Base-by-base conservation (phyloP, 2,113 vertebrate genomes). In the Abramis brama region DNA sequence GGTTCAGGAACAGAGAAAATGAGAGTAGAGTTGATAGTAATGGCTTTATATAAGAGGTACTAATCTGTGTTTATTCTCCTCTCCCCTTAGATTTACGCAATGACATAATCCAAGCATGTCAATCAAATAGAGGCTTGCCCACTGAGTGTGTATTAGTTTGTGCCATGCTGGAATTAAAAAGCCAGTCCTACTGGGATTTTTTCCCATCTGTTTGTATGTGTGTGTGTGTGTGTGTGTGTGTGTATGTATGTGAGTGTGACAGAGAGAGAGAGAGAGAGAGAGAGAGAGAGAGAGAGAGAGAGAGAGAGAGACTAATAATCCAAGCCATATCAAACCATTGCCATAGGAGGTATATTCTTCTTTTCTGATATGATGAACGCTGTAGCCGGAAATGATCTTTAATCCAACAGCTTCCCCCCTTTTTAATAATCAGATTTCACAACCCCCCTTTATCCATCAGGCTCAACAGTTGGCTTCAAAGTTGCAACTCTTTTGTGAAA, bases 341-440 rank as follows among this genome's bases (percentile, higher is more conserved):
- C 80, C 19, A 52, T 1, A 23, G 25, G 47, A 84, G 62, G 36
- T 80, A 60, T 27, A 27, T 81, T 15, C 19, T 79, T 33, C 12
- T 84, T 23, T 36, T 86, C 68, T 75, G 62, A 68, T 68, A 71
- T 77, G 45, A 86, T 77, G 33, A 62, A 30, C 17, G 23, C 36
- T 30, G 82, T 27, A 62, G 68, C 79, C 71, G 47, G 71, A 80
- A 84, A 36, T 43, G 19, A 85, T 76, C 27, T 70, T 85, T 89
- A 89, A 89, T 86, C 88, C 85, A 78, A 59, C 36, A n/a, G 17
- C 55, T 84, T 87, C 60, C 25, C 59, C 79, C 73, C 27, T 23
- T 79, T 75, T 39, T 59, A 76, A 80, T 86, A 82, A 89, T 89
- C 85, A 80, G 81, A 76, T 81, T 59, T 43, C 23, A 39, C 79